Percentiles rank a stretch among this genome's conserved stretches.
phyloP scores from a whole-genome alignment of 2,888 invertebrate species.

The Hirtodrosophila histrioides region DNA sequence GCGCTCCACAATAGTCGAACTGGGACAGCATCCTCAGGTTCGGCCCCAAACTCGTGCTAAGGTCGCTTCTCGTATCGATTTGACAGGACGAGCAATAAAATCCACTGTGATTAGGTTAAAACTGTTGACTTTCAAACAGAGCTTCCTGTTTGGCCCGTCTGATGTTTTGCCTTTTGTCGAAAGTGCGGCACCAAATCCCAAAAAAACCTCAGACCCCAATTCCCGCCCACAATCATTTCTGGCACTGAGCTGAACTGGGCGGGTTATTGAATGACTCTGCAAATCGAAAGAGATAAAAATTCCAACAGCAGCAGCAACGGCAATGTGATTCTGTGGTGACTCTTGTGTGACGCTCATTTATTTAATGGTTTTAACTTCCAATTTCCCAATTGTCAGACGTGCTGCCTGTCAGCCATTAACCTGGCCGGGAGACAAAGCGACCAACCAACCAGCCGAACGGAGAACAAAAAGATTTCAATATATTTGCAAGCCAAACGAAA shows the following conservation, averaged over 20 bases:
- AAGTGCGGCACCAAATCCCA: constrained; percentile 21
- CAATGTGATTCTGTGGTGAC: constrained; percentile 71
- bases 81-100: constrained; percentile 70
- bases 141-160: constrained; percentile 52
- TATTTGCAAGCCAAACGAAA: constrained; percentile 19
- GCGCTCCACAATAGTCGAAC: constrained; percentile 53
- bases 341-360: constrained; percentile 78
- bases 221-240: constrained; percentile 8
- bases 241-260: constrained; percentile 33
- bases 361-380: constrained; percentile 81
- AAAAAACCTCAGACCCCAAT: constrained; percentile 4
- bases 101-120: constrained; percentile 81
- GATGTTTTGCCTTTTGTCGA: constrained; percentile 51
- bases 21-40: constrained; percentile 13
- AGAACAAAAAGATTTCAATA: constrained; percentile 16
- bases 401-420: constrained; percentile 68
- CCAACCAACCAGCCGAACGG: neutral
- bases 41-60: neutral
- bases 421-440: constrained; percentile 14
- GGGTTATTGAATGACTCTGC: constrained; percentile 75
- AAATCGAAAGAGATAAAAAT: constrained; percentile 78
- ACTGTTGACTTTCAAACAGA: constrained; percentile 81
- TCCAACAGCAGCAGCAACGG: constrained; percentile 40
- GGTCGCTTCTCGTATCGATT: constrained; percentile 55
- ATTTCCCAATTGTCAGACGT: constrained; percentile 81